Conservation (phyloP, 2,113 vertebrate genomes). For the Strigops habroptila region DNA sequence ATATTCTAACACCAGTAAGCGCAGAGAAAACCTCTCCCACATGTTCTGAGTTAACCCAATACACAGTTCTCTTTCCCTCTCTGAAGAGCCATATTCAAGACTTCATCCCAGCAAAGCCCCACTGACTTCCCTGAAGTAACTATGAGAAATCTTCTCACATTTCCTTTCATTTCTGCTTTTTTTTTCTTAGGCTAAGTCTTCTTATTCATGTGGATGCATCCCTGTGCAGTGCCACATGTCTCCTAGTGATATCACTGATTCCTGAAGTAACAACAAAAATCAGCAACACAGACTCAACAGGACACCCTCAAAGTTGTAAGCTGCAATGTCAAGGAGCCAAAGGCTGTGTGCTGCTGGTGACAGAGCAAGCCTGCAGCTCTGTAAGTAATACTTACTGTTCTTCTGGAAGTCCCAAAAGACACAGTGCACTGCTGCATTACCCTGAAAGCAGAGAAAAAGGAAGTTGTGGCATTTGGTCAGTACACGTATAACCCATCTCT, state of each 20-base stretch:
- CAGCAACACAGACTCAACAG: not conserved
- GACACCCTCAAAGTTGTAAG: not conserved
- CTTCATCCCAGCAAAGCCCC: not conserved
- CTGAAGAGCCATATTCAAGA: not conserved
- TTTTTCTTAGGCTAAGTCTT: not conserved
- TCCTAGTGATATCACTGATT: not conserved
- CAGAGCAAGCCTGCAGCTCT: not conserved
- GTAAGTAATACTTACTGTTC: slow-evolving; percentile 74
- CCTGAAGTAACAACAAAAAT: not conserved
- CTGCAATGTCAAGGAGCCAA: not conserved
- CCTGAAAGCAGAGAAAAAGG: slow-evolving; percentile 66
- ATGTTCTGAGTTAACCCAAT: not conserved
- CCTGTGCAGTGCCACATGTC: accelerated
- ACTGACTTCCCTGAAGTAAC: not conserved
- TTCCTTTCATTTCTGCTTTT: not conserved
- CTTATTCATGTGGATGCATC: not conserved
- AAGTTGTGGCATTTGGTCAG: not conserved
- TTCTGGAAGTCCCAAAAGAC: slow-evolving; percentile 85
- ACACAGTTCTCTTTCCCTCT: not conserved
- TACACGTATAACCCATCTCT: accelerated
- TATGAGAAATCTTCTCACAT: not conserved
- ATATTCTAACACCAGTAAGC: not conserved
- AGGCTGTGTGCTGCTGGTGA: not conserved
- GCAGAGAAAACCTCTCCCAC: not conserved
- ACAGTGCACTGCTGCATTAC: slow-evolving; percentile 64